Evolutionary conservation across 2,113 vertebrate genomes (phyloP).

Genomic region (Hypanus sabinus): DNA sequence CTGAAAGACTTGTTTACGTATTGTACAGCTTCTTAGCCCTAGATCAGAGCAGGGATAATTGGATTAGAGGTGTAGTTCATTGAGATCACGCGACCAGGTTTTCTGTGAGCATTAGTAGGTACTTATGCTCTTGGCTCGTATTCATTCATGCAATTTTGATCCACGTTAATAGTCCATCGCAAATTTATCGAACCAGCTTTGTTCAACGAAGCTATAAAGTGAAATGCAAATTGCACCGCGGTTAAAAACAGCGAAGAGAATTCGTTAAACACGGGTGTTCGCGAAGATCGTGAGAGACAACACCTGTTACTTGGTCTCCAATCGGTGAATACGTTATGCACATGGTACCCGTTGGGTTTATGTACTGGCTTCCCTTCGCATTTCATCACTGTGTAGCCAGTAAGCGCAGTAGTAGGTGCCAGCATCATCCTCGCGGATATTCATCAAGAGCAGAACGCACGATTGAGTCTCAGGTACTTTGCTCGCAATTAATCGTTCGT

Average conservation of each 20-base stretch:
- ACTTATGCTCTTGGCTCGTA: too few species aligned
- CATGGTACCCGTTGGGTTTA: neutral
- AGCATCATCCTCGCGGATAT: neutral
- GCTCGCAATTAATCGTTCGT: neutral
- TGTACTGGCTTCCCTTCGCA: neutral
- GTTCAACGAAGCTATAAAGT: too few species aligned
- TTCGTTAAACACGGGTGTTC: neutral
- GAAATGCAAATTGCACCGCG: neutral
- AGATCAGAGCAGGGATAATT: too few species aligned
- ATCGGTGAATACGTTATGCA: neutral
- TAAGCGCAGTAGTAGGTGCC: conserved; percentile 3
- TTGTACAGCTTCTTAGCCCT: too few species aligned
- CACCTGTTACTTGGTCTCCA: neutral
- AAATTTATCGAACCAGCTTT: too few species aligned
- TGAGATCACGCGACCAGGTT: too few species aligned
- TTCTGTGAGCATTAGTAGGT: too few species aligned
- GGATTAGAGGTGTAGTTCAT: too few species aligned
- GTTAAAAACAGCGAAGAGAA: neutral
- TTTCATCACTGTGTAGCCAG: neutral
- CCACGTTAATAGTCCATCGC: too few species aligned
- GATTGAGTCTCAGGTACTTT: neutral
- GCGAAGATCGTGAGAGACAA: too few species aligned
- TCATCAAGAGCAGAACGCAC: neutral
- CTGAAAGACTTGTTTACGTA: too few species aligned
- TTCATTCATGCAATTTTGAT: too few species aligned